Evolutionary conservation across 2,888 invertebrate genomes (phyloP), one percentile per base, ranked within the genome.

Genomic region (Quadroppia sp.): DNA sequence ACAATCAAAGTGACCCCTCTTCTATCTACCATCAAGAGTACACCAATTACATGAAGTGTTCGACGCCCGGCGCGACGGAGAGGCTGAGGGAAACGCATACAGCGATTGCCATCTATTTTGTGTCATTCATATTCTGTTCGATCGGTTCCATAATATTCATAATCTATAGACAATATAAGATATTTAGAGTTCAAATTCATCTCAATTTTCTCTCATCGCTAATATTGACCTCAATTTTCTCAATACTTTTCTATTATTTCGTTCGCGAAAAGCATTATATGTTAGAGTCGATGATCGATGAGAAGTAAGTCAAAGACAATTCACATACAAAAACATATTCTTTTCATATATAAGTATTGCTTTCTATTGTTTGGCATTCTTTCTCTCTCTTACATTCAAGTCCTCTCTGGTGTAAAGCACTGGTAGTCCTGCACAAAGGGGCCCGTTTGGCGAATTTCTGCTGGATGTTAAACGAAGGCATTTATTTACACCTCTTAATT

Each of bases 391-490:
- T 48, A 48, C 15, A n/a, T 48, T n/a, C 48, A 13, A 74, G 74
- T 61, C 71, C 74, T 20, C 4, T 32, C 11, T 74, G 82, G 13
- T 89, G 89, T 78, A 83, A 86, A 64, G 76, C 85, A 15, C 81
- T 88, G 15, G 85, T 87, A 0, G 83, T 86, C 64, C 81, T 86
- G 0, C 87, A 87, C 77, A 85, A 85, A 59, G 79, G 85, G 0
- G 84, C 86, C 0, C 85, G 84, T 4, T 87, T 87, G 79, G 83
- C 84, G 0, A 88, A 89, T 61, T 90, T 88, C 79, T 85, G 87
- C 2, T 88, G 88, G 80, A 89, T 89, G 89, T 82, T 89, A 64
- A 82, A 87, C 0, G 88, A 88, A 79, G 88, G 87, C 0, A 82
- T 87, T 48, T 88, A 87, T 80, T 80, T 90, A 3, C 89, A 89